Evolutionary conservation across 2,797 vertebrate genomes (phyloP).

Genomic region (Dipus sagitta): DNA sequence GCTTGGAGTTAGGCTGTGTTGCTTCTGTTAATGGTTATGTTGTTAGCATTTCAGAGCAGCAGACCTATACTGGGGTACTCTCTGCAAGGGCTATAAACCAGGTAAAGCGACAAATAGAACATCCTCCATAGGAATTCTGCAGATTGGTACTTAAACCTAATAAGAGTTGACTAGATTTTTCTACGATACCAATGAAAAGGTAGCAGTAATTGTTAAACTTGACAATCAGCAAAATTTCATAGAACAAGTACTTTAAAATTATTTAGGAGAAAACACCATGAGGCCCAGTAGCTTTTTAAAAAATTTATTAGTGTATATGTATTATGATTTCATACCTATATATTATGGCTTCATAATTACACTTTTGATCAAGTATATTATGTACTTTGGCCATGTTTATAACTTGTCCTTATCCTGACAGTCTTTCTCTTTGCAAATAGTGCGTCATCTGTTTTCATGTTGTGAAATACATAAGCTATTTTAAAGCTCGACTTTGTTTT

Average conservation of each 20-base stretch:
- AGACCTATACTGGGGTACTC: no score
- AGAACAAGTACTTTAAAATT: neutral
- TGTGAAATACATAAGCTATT: neutral
- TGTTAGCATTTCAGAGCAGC: neutral
- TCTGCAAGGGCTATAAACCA: neutral
- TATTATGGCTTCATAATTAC: neutral
- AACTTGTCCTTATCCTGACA: neutral
- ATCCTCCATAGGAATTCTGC: neutral
- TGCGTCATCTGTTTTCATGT: no score
- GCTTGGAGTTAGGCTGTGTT: neutral
- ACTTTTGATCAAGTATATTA: neutral
- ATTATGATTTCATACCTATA: no score
- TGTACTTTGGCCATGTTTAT: neutral
- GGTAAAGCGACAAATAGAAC: neutral
- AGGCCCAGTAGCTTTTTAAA: neutral
- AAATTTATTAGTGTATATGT: neutral
- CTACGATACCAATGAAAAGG: neutral
- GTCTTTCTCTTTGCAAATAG: neutral
- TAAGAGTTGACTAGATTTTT: neutral
- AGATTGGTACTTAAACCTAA: neutral
- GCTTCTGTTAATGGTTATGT: neutral
- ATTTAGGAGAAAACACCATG: neutral
- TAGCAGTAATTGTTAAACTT: neutral
- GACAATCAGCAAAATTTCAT: neutral
- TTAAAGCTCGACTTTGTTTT: neutral